phyloP scores from a whole-genome alignment of 35 echinoderm and acorn worm species.

The Acanthaster planci region DNA sequence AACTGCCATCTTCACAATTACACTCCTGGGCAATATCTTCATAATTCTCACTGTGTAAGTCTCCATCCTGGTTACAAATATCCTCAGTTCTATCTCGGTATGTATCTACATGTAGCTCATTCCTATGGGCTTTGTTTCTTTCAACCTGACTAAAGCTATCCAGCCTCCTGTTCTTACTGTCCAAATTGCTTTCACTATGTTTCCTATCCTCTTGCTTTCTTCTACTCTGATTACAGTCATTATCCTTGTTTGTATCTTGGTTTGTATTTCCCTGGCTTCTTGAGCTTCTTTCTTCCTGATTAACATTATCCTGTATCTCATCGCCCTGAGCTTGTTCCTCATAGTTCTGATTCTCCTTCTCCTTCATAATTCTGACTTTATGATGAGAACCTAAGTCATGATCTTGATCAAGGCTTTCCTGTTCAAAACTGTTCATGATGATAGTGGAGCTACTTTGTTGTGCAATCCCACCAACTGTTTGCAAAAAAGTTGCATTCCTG shows the following conservation, averaged over 20 bases:
- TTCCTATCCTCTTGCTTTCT: conserved; percentile 5
- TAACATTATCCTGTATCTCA: too few relatives aligned
- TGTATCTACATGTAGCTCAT: background rate
- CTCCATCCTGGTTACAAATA: background rate
- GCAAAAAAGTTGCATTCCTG: too few relatives aligned
- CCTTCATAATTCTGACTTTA: too few relatives aligned
- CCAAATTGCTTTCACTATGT: too few relatives aligned
- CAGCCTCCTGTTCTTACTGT: background rate
- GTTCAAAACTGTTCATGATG: too few relatives aligned
- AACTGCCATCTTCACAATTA: background rate
- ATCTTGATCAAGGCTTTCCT: too few relatives aligned
- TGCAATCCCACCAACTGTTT: too few relatives aligned
- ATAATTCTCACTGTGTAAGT: background rate
- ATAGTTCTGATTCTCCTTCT: too few relatives aligned
- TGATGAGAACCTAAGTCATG: too few relatives aligned
- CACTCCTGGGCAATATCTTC: background rate
- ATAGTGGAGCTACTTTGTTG: too few relatives aligned
- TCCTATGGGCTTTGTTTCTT: background rate
- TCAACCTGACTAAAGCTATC: background rate
- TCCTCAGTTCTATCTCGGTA: background rate
- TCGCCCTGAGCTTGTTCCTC: too few relatives aligned
- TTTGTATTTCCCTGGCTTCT: background rate
- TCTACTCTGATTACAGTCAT: background rate
- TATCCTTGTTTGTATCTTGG: background rate
- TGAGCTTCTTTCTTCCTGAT: background rate